Evolutionary conservation across 2,888 invertebrate species (phyloP).

Genomic region (Eumerus sabulonum): DNA sequence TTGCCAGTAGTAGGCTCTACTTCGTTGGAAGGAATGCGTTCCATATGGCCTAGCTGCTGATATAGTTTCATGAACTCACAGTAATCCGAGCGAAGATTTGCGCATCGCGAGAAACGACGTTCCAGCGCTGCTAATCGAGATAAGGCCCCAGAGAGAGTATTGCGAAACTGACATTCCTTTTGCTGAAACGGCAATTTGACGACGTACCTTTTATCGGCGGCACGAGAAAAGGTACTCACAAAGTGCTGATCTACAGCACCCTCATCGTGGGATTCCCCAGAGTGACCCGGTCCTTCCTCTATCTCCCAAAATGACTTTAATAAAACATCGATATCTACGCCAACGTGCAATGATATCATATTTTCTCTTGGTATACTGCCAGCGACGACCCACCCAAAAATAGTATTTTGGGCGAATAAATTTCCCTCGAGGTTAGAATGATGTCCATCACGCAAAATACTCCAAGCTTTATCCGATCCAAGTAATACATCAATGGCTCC

Average conservation of each 20-base stretch:
- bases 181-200: slow-evolving; percentile 17
- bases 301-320: neutral
- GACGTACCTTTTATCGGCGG: slow-evolving; percentile 22
- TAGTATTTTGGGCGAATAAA: neutral
- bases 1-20: slow-evolving; percentile 5
- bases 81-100: neutral
- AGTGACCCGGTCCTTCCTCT: neutral
- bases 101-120: neutral
- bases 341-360: neutral
- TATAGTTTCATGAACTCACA: neutral
- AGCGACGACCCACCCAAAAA: slow-evolving; percentile 10
- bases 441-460: slow-evolving; percentile 15
- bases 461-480: slow-evolving; percentile 14
- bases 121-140: neutral
- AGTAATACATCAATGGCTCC: slow-evolving; percentile 21
- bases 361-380: neutral
- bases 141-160: slow-evolving; percentile 17
- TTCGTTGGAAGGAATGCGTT: slow-evolving; percentile 2
- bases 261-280: neutral
- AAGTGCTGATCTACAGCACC: slow-evolving; percentile 7
- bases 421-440: neutral
- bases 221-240: slow-evolving; percentile 6
- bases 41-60: slow-evolving; percentile 9
- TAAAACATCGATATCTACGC: neutral
- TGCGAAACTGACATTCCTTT: neutral